Evolutionary conservation across 2,797 vertebrate species (phyloP).

Genomic region (Hyperoplus immaculatus): DNA sequence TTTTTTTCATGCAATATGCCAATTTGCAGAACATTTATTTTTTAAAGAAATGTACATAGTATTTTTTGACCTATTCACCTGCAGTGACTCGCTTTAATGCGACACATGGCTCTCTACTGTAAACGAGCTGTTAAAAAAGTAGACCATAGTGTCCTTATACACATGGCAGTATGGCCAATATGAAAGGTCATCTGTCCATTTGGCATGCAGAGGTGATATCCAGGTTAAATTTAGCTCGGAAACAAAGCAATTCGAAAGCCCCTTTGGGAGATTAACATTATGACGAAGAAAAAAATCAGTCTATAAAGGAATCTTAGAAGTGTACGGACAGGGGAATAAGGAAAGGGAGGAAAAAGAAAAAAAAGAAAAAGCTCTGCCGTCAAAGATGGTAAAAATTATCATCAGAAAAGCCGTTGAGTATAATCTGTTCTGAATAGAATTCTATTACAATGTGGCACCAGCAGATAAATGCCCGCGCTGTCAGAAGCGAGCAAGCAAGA

Average conservation of each 20-base stretch:
- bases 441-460: conserved; percentile 79
- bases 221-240: conserved; percentile 50
- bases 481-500: conserved; percentile 71
- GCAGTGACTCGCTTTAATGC: conserved; percentile 7
- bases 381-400: conserved; percentile 81
- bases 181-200: conserved; percentile 56
- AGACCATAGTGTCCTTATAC: conserved; percentile 2
- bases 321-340: conserved; percentile 45
- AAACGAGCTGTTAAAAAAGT: conserved; percentile 43
- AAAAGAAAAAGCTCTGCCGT: conserved; percentile 48
- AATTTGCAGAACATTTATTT: no score
- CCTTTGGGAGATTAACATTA: conserved; percentile 3
- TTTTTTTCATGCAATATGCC: no score
- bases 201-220: conserved; percentile 57
- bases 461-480: conserved; percentile 79
- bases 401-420: conserved; percentile 76
- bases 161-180: conserved; percentile 18
- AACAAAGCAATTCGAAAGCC: conserved; percentile 42
- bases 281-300: conserved; percentile 32
- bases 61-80: no score
- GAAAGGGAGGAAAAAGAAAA: conserved; percentile 1
- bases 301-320: conserved; percentile 59
- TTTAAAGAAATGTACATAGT: no score
- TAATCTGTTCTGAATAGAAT: conserved; percentile 84
- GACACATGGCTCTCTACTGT: conserved; percentile 14